These are phyloP conservation scores for Numenius phaeopus DNA, from an alignment of 2,797 vertebrate genomes.

Conservation along the genomic window DNA sequence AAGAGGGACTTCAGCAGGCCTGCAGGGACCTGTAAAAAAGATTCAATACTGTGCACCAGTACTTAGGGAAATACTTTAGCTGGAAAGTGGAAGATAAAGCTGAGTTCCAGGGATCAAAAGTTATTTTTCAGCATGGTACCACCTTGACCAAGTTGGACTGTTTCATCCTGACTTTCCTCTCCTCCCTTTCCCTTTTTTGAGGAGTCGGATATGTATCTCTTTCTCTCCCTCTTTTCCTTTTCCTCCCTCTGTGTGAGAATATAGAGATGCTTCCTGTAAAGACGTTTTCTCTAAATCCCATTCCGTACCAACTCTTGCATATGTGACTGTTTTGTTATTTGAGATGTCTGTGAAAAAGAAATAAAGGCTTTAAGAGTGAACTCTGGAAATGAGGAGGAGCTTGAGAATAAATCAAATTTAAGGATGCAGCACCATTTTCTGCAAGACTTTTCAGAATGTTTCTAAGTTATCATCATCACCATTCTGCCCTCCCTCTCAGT, in stretches of 20 bases:
- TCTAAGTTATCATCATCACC: background rate
- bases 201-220: background rate
- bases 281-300: slow-evolving; percentile 26
- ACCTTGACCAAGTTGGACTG: background rate
- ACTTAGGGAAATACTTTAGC: background rate
- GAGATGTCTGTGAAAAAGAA: slow-evolving; percentile 77
- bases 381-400: slow-evolving; percentile 32
- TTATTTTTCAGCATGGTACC: background rate
- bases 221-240: background rate
- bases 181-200: background rate
- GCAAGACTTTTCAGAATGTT: slow-evolving; percentile 8
- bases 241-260: slow-evolving; percentile 27
- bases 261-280: slow-evolving; percentile 49
- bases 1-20: background rate
- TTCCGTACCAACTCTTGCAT: slow-evolving; percentile 44
- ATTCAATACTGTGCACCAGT: background rate
- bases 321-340: slow-evolving; percentile 77
- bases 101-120: background rate
- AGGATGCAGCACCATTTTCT: slow-evolving; percentile 42
- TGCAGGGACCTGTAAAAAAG: background rate
- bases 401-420: slow-evolving; percentile 10
- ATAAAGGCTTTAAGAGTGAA: slow-evolving; percentile 69
- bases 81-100: background rate
- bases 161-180: background rate
- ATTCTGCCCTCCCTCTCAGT: background rate